Base-by-base conservation (phyloP, 2,797 vertebrate genomes). In the Lepidocolaptes lacrymiger region DNA sequence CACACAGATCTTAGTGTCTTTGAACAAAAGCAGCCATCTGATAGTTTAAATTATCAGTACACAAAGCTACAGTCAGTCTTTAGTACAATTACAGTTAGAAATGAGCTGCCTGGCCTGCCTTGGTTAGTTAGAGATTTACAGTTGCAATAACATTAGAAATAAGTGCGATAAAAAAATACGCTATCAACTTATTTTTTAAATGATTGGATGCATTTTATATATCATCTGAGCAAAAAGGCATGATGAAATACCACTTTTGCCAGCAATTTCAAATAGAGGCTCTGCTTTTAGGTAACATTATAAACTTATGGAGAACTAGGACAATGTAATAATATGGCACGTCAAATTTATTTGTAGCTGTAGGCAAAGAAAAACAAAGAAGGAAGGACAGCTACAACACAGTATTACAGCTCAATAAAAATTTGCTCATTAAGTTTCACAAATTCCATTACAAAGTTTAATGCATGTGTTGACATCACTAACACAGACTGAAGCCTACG, bases 391-490 rank as follows among this genome's bases (percentile, higher is more conserved):
- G 67, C 44, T 92, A 54, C 64, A 85, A 59, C 55, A 21, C 4
- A 48, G 54, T 56, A 91, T 71, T 88, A 85, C 37, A 85, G 79
- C 87, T 92, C 78, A 94, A 88, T 88, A 90, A 90, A 92, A 91
- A 93, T 89, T 80, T 96, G 82, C 93, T 96, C 94, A 92, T 96
- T 96, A 96, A 85, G 67, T 79, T 94, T 96, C 77, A 94, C 93
- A 93, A 97, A 96, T 96, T 88, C 89, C 72, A 88, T 94, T 96
- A 94, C 74, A 68, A 85, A 93, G 75, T 96, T 97, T 91, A 96
- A 95, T 88, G 84, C 26, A 72, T 69, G 48, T 92, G 86, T 94
- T 97, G 95, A 96, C 92, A 89, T 63, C 55, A 52, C 73, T 83
- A 85, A 78, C 59, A 80, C 39, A 84, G 56, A 82, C 67, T 93